Evolutionary conservation across 1,140 invertebrate species (phyloP), one percentile per base, ranked within the genome.

Genomic region (Euglossa dilemma): DNA sequence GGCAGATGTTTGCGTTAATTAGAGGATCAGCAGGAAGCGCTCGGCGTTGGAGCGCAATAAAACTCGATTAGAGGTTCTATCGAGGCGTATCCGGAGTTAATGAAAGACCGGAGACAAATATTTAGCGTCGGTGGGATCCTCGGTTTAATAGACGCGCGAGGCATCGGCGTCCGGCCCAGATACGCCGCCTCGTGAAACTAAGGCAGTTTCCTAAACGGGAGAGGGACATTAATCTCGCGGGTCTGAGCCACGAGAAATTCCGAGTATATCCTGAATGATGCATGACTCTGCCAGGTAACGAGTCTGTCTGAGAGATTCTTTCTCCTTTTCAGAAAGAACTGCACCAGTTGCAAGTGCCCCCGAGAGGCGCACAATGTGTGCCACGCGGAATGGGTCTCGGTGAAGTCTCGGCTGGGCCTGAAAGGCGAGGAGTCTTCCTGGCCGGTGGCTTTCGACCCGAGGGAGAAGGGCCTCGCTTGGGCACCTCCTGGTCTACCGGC

Each of bases 261-360:
- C 71, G 56, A 25, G 28, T 45, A 18, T 25, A n/a, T 59, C 71
- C 25, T 74, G 71, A 74, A 74, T 74, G 71, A 74, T 74, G 56
- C 56, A 74, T 59, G 71, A 20, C n/a, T 52, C 6, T 43, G 4
- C 56, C 18, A 43, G 59, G 56, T 45, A 54, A 66, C 61, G 20
- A 76, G 45, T 18, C n/a, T n/a, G 23, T n/a, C 45, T 56, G 25
- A 75, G 16, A 57, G 61, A 25, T 54, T 75, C 47, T 25, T 20
- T 87, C 85, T 80, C 84, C 28, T 86, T 72, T 90, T 5, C 94
- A 98, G 97, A 93, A 98, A 97, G 92, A 97, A 97, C 83, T 99
- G 98, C 93, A 96, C 96, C 87, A 97, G 97, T 79, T 99, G 98
- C 93, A 98, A 98, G 90, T 99, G 98, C 94, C 97, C 97, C 6